Evolutionary conservation across 2,888 invertebrate genomes (phyloP), one percentile per base, ranked within the genome.

Genomic region (Zaprionus lineosus): DNA sequence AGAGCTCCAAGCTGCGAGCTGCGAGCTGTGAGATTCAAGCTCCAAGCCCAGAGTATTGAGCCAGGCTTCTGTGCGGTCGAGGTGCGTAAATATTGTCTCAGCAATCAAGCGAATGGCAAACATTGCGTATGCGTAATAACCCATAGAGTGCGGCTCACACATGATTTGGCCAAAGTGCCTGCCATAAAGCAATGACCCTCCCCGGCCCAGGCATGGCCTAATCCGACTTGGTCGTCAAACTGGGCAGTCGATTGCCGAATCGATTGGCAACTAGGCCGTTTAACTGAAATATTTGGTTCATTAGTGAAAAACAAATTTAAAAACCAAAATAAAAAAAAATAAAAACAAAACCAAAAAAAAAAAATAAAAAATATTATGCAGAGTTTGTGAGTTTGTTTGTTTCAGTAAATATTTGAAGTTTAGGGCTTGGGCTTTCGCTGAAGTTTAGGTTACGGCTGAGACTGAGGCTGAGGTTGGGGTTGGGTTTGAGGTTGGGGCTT

Each of bases 101-200:
- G 63, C 77, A 75, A 86, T 86, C 84, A 74, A 81, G 68, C 55
- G 63, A 63, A 64, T 50, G 47, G 70, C 64, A 85, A 72, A 87
- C 74, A 86, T 85, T 74, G 77, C 78, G 78, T 70, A 64, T 71
- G 65, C 44, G 76, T 79, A 77, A 83, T 87, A 83, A 84, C 83
- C 83, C 77, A 81, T 75, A 77, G 77, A 69, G 73, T 72, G 60
- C 79, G 74, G 67, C 74, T 74, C 76, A 82, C 75, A n/a, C n/a
- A 73, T 60, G 50, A 53, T 71, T 57, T 61, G 58, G 62, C 8
- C 31, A 57, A 44, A 55, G 41, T 61, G 53, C 44, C 43, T 33
- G 11, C 34, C 34, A 11, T 37, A 28, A 63, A 55, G 58, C 63
- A 48, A 41, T 43, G 50, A 47, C 41, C 56, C 44, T 33, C 24